Base-by-base conservation (phyloP, 2,888 invertebrate species). In the Orthosia gothica region DNA sequence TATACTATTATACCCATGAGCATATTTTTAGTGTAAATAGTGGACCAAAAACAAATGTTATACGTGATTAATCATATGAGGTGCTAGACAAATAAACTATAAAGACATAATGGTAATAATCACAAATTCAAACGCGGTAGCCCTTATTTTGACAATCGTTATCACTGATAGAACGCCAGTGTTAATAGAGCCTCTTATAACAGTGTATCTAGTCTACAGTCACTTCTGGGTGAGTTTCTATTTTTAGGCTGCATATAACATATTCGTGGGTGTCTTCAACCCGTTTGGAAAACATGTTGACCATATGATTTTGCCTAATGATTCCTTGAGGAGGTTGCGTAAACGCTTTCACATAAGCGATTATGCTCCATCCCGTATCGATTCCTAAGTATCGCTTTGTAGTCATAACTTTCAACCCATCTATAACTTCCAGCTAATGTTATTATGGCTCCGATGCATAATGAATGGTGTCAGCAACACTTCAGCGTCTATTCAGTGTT, bases 351-450 rank as follows among this genome's bases (percentile, higher is more conserved):
- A 58, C 2, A 58, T 15, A 26, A 23, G 5, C 47, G 57, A 49
- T 70, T 57, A 63, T 50, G 57, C 12, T 58, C 15, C 55, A 18
- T 0, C 52, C 45, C 4, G 26, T 50, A 63, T 62, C 55, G 18
- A 81, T 79, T 64, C 7, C 18, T 26, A 47, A 68, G 59, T 61
- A 74, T 64, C 45, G 23, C 70, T 76, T 52, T 49, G 58, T 76
- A 59, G 76, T 71, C 55, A 52, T 40, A 67, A 81, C 81, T 81
- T 79, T 57, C 18, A 67, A 81, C 66, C 81, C 67, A 61, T 70
- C 81, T 62, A 61, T 49, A 80, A 83, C 70, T 84, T 84, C 45
- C 40, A 62, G 64, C 64, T 54, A 69, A 74, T 63, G 77, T 77
- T 77, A 74, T 83, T 77, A 77, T 58, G 49, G 65, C 54, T 55